Base-by-base conservation (phyloP, 2,888 invertebrate species). In the Oxycera nigricornis region DNA sequence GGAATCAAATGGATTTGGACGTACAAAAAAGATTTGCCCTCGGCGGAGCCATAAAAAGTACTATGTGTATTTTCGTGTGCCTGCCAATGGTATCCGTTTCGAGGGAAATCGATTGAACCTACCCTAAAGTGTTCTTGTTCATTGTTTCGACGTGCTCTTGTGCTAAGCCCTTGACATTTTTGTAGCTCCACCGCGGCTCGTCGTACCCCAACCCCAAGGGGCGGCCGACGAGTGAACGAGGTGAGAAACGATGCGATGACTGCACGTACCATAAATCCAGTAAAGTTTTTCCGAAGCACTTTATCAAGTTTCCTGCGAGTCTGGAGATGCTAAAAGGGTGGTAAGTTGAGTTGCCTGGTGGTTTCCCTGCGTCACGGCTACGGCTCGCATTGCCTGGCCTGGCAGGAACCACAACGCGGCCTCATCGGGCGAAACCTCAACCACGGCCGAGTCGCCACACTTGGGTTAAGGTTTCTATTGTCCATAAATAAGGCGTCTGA, bases 401-500 rank as follows among this genome's bases (percentile, higher is more conserved):
- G 3, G 46, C 14, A 14, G 17, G 14, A 46, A 46, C 14, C 46
- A 46, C 4, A 14, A 46, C 46, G 17, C 11, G 17, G 17, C 46
- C 17, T 3, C 62, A 35, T 59, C 59, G 0, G 24, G 26, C 30
- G 14, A n/a, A n/a, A 35, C 31, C 39, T 20, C 22, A 22, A 41
- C 24, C 3, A 24, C 4, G 41, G 39, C 22, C 65, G 14, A 41
- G 65, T 65, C 22, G 22, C 39, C 4, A 22, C 65, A 14, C 65
- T 39, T 65, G 41, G 24, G 39, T 24, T 39, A 65, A 41, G n/a
- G 41, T 65, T 41, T 65, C 65, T 65, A 65, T 65, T 65, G 65
- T 65, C 39, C 65, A 39, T 65, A 65, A 65, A 65, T 65, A 65
- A 65, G 26, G 65, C 65, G 65, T 41, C 65, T 65, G 65, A 41